Base-by-base conservation (phyloP, 2,888 invertebrate genomes). In the Netelia virgata region DNA sequence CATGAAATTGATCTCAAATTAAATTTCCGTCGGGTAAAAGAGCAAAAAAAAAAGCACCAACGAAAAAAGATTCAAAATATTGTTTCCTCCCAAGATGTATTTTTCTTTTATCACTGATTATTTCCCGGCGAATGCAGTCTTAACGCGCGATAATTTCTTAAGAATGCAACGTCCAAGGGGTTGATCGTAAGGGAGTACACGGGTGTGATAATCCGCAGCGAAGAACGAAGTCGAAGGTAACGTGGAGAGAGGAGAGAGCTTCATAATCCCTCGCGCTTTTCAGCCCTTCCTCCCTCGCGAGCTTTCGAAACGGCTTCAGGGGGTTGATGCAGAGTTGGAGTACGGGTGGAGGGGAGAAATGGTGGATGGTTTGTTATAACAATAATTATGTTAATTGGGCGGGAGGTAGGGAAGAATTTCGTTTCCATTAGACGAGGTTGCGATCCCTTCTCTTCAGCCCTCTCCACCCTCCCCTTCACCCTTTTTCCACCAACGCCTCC, bases 381-480 rank as follows among this genome's bases (percentile, higher is more conserved):
- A 83, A 85, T 86, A 83, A 86, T 85, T 86, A 86, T 86, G 85
- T 83, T 86, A 83, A 86, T 86, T 86, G 83, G 83, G 61, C 64
- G 75, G 36, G 36, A 72, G 73, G 72, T 57, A 53, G 68, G 61
- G 61, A 76, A 72, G 75, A 78, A 82, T 83, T 83, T 73, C 78
- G 69, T 86, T 83, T 63, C 81, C 80, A 86, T 85, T 85, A 84
- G 79, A 80, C 70, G 76, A 59, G 72, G 55, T 69, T 61, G 55
- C 63, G n/a, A 57, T n/a, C 50, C 61, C 18, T 50, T 36, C 55
- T 28, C 20, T 59, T 55, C 64, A 36, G 41, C 20, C 16, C 61
- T 8, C 57, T 41, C 63, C 55, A 8, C 63, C 61, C 36, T 6
- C 18, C 23, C 14, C 69, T 68, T 59, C 16, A 14, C 23, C 68